A percentile compares a stretch with the other conserved stretches of the same genome.
phyloP scores from a whole-genome alignment of 1,140 invertebrate genomes.

The Palaemon carinicauda region DNA sequence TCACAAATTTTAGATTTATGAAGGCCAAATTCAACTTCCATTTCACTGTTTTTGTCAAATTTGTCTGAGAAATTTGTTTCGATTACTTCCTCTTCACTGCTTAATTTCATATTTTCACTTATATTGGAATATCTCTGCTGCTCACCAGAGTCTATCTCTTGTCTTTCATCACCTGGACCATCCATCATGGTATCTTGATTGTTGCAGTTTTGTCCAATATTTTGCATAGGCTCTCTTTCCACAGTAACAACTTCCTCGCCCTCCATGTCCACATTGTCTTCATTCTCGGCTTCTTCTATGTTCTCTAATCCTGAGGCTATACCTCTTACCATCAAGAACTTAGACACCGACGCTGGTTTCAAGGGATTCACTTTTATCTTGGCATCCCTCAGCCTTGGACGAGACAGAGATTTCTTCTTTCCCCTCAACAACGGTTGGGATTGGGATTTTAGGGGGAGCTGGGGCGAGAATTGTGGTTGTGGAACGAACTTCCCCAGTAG shows the following conservation, averaged over 20 bases:
- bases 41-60: no score
- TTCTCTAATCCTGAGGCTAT: background rate
- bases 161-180: no score
- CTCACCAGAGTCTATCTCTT: no score
- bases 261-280: background rate
- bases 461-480: background rate
- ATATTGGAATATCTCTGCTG: no score
- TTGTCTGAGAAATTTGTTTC: no score
- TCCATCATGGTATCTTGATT: no score
- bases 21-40: no score
- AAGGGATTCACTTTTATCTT: conserved; percentile 2
- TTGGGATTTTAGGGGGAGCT: background rate
- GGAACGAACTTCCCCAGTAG: conserved; percentile 36
- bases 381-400: background rate
- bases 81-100: no score
- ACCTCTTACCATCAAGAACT: conserved; percentile 9
- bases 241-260: background rate
- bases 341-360: conserved; percentile 31
- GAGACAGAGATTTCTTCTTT: background rate
- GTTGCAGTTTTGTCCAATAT: no score
- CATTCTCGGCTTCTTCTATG: conserved; percentile 1
- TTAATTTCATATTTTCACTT: no score
- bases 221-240: no score
- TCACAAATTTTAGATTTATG: no score
- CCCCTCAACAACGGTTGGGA: background rate